A percentile compares a stretch with the other conserved stretches of the same genome.
phyloP scores from a whole-genome alignment of 2,888 invertebrate species.

The Yponomeuta evonymella region DNA sequence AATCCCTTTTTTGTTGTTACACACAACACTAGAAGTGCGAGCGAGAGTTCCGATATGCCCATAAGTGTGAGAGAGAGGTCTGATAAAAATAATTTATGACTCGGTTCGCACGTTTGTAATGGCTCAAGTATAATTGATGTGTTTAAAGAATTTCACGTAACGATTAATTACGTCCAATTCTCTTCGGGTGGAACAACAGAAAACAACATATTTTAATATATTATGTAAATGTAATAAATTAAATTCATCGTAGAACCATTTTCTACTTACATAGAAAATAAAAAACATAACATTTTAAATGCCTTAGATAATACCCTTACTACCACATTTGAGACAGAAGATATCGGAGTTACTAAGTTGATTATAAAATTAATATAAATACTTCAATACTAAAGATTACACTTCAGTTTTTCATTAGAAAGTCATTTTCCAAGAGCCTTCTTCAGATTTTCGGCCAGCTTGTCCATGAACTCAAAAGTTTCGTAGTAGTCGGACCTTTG shows the following conservation, averaged over 20 bases:
- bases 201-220: not conserved
- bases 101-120: too few relatives aligned
- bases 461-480: constrained; percentile 98
- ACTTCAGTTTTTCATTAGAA: constrained; percentile 24
- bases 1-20: too few relatives aligned
- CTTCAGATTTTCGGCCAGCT: constrained; percentile 92
- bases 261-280: not conserved
- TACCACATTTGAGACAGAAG: constrained; percentile 31
- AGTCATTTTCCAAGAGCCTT: constrained; percentile 77
- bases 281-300: constrained; percentile 32
- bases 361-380: constrained; percentile 16
- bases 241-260: constrained; percentile 6
- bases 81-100: too few relatives aligned
- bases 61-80: too few relatives aligned
- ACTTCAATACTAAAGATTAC: constrained; percentile 11
- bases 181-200: not conserved
- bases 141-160: too few relatives aligned
- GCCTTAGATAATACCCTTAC: constrained; percentile 50
- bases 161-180: not conserved
- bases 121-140: too few relatives aligned
- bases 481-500: constrained; percentile 91
- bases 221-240: constrained; percentile 2
- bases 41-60: too few relatives aligned
- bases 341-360: constrained; percentile 24
- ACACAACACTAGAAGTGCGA: too few relatives aligned